phyloP scores from a whole-genome alignment of 2,113 vertebrate genomes.

The Oceanites oceanicus region DNA sequence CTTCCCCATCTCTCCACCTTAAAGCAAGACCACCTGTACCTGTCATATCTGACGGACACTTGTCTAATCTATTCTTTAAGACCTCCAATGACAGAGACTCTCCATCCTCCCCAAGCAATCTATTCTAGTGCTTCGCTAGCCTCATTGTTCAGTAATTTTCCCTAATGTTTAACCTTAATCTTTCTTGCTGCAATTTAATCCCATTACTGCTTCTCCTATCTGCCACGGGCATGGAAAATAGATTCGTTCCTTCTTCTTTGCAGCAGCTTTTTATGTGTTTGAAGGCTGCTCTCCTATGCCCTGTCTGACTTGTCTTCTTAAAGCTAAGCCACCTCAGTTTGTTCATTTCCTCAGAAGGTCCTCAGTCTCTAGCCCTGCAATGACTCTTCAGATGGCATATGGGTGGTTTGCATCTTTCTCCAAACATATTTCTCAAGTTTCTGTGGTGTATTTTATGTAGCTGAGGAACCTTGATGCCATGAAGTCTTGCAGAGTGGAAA shows the following conservation, averaged over 20 bases:
- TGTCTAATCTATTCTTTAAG: conserved; percentile 14
- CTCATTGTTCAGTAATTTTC: conserved; percentile 52
- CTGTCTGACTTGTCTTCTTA: neutral
- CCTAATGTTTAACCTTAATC: conserved; percentile 60
- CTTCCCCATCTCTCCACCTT: neutral
- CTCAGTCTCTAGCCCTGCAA: neutral
- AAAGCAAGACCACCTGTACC: neutral
- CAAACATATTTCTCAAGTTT: neutral
- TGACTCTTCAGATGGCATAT: neutral
- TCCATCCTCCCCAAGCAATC: conserved; percentile 17
- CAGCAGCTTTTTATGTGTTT: neutral
- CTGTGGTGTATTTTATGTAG: neutral
- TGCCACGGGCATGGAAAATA: conserved; percentile 45
- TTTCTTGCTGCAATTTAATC: conserved; percentile 55
- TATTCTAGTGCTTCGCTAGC: conserved; percentile 28
- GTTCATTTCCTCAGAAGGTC: neutral
- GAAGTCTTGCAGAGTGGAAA: neutral
- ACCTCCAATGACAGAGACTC: neutral
- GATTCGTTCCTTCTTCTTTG: neutral
- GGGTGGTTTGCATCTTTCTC: neutral
- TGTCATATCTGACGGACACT: conserved; percentile 4
- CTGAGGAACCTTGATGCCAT: neutral
- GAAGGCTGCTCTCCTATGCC: neutral
- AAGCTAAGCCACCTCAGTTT: neutral
- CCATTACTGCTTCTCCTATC: conserved; percentile 36